Percentiles rank a stretch among this genome's conserved stretches.
These are phyloP conservation scores for Eucidaris tribuloides DNA, from an alignment of 35 echinoderm and acorn worm species.

Conservation along the genomic window DNA sequence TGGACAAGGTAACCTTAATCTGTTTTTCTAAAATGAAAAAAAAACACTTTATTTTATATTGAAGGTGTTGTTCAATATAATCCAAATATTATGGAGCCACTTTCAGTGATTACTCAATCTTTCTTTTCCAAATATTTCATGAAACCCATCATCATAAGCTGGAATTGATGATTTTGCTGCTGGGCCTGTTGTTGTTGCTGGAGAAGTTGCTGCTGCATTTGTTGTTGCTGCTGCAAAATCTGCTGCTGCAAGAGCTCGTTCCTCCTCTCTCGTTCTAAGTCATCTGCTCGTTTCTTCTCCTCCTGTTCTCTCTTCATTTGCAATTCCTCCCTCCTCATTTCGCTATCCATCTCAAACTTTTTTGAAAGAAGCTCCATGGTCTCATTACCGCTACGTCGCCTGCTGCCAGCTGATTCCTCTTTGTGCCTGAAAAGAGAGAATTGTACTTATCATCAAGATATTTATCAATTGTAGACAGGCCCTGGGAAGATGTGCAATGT, in stretches of 20 bases:
- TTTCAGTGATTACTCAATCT: too few species aligned
- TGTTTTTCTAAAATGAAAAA: too few species aligned
- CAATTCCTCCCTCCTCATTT: slow-evolving; percentile 45
- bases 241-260: slow-evolving; percentile 38
- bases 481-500: too few species aligned
- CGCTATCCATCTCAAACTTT: slow-evolving; percentile 29
- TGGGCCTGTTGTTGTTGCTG: slow-evolving; percentile 41
- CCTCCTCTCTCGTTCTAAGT: slow-evolving; percentile 29
- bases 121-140: slow-evolving; percentile 34
- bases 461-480: too few species aligned
- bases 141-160: slow-evolving; percentile 50
- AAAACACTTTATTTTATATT: too few species aligned
- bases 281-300: slow-evolving; percentile 18
- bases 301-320: slow-evolving; percentile 18
- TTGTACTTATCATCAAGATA: too few species aligned
- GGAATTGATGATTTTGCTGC: slow-evolving; percentile 43
- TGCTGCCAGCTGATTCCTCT: too few species aligned
- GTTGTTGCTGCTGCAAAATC: slow-evolving; percentile 34
- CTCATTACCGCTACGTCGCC: too few species aligned
- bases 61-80: too few species aligned
- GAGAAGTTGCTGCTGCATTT: slow-evolving; percentile 23
- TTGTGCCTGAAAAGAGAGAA: too few species aligned
- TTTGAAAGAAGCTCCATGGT: background rate
- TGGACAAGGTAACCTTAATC: too few species aligned
- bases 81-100: too few species aligned